Percentiles rank a stretch among this genome's conserved stretches.
Conservation (phyloP, 2,113 vertebrate genomes). For the Campylomormyrus numenius region DNA sequence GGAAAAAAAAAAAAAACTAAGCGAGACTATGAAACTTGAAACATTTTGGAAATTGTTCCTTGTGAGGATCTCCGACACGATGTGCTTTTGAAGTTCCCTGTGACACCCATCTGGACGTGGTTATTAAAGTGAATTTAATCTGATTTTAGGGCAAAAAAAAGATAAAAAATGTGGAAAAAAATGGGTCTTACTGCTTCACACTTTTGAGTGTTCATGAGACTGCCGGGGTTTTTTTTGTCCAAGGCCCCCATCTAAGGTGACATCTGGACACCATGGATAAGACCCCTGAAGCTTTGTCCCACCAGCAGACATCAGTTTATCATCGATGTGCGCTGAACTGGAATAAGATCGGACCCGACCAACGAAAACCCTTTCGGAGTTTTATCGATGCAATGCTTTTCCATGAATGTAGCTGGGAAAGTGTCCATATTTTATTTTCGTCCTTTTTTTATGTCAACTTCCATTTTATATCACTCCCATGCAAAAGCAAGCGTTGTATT, state of each 20-base stretch:
- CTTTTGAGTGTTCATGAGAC: neutral
- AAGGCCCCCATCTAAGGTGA: neutral
- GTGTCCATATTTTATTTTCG: neutral
- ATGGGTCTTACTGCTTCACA: neutral
- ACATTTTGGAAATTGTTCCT: neutral
- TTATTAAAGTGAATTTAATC: neutral
- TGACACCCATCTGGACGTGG: neutral
- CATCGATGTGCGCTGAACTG: neutral
- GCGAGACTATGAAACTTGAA: neutral
- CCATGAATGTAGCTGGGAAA: slow-evolving; percentile 6
- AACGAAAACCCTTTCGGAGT: neutral
- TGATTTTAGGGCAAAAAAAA: slow-evolving; percentile 5
- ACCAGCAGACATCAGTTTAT: neutral
- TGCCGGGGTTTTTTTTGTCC: neutral
- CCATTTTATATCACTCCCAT: slow-evolving; percentile 16
- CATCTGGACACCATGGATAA: neutral
- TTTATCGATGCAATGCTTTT: neutral
- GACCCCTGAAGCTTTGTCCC: neutral
- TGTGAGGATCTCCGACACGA: neutral
- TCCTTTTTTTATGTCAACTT: neutral
- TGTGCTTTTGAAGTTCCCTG: neutral
- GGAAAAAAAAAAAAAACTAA: neutral
- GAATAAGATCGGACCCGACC: neutral
- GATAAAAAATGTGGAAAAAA: neutral
- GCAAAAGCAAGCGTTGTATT: slow-evolving; percentile 9